A percentile compares a stretch with the other conserved stretches of the same genome.
Evolutionary conservation across 2,888 invertebrate species (phyloP).

Genomic region (Cryptus viduatorius): DNA sequence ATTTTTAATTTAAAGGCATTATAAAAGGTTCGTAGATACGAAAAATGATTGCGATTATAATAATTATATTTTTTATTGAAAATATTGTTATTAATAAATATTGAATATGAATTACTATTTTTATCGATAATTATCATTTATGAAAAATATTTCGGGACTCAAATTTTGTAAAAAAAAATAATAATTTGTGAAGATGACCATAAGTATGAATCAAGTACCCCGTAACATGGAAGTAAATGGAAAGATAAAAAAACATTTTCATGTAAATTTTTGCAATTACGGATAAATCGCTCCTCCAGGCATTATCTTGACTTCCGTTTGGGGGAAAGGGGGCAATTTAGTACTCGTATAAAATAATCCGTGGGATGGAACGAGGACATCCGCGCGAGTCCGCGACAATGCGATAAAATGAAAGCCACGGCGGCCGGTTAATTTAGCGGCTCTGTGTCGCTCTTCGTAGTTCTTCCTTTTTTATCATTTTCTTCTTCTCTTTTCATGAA

Average conservation of each 20-base stretch:
- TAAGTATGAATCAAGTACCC: neutral
- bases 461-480: neutral
- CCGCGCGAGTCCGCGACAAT: slow-evolving; percentile 17
- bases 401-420: slow-evolving; percentile 28
- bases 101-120: no score
- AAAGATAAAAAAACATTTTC: neutral
- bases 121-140: no score
- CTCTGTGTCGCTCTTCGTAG: slow-evolving; percentile 7
- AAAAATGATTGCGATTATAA: no score
- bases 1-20: neutral
- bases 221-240: neutral
- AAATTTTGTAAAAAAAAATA: neutral
- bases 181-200: neutral
- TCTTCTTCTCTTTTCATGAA: neutral
- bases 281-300: neutral
- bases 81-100: neutral
- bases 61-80: no score
- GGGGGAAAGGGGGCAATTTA: neutral
- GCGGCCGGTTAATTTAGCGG: slow-evolving; percentile 19
- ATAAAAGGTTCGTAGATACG: neutral
- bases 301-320: neutral
- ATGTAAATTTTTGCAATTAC: neutral
- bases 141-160: no score
- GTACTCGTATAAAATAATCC: slow-evolving; percentile 1
- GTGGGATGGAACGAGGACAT: slow-evolving; percentile 5